Conservation (phyloP, 1,140 invertebrate genomes). For the Calephelis nemesis region DNA sequence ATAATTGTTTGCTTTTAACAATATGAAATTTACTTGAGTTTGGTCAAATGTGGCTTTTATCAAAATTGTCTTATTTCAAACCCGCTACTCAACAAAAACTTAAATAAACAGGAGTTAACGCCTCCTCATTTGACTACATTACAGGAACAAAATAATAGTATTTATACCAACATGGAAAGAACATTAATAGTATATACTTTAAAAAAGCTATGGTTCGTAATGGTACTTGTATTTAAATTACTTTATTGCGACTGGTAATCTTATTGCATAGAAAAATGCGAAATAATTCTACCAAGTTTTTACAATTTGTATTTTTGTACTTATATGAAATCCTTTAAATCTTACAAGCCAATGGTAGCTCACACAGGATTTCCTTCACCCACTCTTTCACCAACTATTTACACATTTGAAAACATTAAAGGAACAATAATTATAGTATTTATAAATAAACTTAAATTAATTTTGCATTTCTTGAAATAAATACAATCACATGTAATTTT, state of each 20-base stretch:
- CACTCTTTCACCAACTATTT: background rate
- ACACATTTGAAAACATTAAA: conserved; percentile 1
- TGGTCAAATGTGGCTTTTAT: conserved; percentile 11
- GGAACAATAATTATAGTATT: conserved; percentile 16
- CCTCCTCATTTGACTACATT: conserved; percentile 40
- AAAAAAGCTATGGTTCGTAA: conserved; percentile 4
- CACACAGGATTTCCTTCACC: background rate
- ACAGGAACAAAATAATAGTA: conserved; percentile 56
- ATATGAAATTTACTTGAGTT: too few species aligned
- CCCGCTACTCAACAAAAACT: conserved; percentile 30
- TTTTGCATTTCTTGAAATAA: conserved; percentile 3
- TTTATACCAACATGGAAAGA: conserved; percentile 25
- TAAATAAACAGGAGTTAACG: conserved; percentile 32
- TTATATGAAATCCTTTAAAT: conserved; percentile 2
- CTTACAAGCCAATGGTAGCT: background rate
- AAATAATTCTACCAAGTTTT: background rate
- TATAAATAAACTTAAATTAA: conserved; percentile 12
- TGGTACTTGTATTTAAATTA: conserved; percentile 8
- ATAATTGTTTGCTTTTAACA: too few species aligned
- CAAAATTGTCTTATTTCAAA: conserved; percentile 36
- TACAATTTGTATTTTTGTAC: conserved; percentile 8
- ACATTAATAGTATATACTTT: background rate
- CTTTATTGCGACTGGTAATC: conserved; percentile 5
- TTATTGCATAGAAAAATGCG: conserved; percentile 5
- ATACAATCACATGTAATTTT: conserved; percentile 19